phyloP scores from a whole-genome alignment of 1,140 invertebrate genomes.

The Nebria ingens region DNA sequence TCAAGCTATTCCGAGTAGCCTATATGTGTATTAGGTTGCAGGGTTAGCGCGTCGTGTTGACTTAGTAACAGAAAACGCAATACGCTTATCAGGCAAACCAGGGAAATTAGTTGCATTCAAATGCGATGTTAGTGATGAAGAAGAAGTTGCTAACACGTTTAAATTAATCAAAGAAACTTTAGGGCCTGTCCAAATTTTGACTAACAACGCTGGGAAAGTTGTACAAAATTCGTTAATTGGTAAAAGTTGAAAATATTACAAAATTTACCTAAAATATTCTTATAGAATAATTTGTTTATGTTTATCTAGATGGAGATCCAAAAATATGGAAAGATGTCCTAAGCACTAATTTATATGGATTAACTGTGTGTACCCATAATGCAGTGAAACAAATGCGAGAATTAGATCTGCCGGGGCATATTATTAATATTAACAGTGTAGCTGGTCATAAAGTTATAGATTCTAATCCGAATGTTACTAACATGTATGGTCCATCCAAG shows the following conservation, averaged over 20 bases:
- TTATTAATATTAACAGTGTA: conserved; percentile 48
- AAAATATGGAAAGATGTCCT: conserved; percentile 40
- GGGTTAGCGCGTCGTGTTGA: conserved; percentile 37
- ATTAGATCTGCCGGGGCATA: conserved; percentile 48
- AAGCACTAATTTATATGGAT: conserved; percentile 47
- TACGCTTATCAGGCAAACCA: conserved; percentile 16
- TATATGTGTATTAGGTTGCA: too few species aligned
- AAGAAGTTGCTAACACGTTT: conserved; percentile 37
- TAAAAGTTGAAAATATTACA: not conserved
- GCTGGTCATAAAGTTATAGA: conserved; percentile 32
- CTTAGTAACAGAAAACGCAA: conserved; percentile 23
- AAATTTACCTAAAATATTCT: not conserved
- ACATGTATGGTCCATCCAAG: conserved; percentile 49
- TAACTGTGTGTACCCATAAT: conserved; percentile 43
- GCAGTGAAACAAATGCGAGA: conserved; percentile 47
- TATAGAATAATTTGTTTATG: not conserved
- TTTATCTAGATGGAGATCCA: conserved; percentile 22
- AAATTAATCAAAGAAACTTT: conserved; percentile 30
- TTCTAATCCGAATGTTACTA: conserved; percentile 23
- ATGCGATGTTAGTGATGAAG: conserved; percentile 40
- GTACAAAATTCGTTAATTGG: not conserved
- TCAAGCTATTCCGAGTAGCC: too few species aligned
- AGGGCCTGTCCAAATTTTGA: conserved; percentile 38
- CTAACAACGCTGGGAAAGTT: conserved; percentile 37
- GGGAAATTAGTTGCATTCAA: conserved; percentile 31